phyloP scores from a whole-genome alignment of 2,797 vertebrate species.

The Syngnathus rostellatus region DNA sequence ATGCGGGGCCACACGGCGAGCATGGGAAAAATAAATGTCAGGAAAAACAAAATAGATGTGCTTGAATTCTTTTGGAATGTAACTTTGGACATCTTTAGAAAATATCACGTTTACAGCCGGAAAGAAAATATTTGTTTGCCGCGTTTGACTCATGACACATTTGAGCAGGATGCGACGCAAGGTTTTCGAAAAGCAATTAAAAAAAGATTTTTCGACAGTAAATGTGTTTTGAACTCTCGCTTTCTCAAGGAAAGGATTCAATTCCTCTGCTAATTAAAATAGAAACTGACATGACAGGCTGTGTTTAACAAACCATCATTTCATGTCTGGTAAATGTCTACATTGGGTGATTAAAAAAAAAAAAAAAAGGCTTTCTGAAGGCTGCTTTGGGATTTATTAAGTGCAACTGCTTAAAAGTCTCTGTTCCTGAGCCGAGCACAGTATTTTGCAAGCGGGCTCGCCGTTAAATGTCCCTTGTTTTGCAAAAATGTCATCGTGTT shows the following conservation, averaged over 20 bases:
- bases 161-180: background rate
- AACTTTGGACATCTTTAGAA: background rate
- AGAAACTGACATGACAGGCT: background rate
- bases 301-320: background rate
- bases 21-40: conserved; percentile 1
- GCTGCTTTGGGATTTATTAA: background rate
- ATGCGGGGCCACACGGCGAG: conserved; percentile 25
- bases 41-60: background rate
- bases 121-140: background rate
- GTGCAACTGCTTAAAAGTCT: background rate
- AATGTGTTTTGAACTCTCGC: background rate
- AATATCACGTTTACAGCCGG: background rate
- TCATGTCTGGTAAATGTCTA: background rate
- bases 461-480: conserved; percentile 1
- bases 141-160: background rate
- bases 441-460: background rate
- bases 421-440: background rate
- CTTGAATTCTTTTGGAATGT: background rate
- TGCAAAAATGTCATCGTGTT: conserved; percentile 16
- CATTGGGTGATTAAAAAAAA: background rate
- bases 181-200: background rate
- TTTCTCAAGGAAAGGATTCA: background rate
- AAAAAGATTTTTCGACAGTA: background rate
- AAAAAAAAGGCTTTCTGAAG: background rate
- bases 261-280: background rate